Conservation (phyloP, 2,888 invertebrate genomes). For the Teleiodes luculella region DNA sequence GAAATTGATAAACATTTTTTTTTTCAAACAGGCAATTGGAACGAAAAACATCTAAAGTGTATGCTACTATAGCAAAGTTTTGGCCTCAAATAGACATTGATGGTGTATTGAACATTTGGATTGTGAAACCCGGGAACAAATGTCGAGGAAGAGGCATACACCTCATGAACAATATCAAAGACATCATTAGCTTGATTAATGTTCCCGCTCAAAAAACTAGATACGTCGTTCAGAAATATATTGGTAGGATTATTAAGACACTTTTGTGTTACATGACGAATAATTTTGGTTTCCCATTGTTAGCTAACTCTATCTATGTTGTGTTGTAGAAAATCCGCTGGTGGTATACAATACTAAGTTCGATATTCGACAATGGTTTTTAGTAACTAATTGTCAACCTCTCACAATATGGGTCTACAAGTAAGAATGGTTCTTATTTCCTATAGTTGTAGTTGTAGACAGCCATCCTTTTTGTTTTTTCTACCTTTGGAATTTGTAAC, state of each 20-base stretch:
- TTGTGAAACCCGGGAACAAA: conserved; percentile 95
- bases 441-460: no score
- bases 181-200: conserved; percentile 87
- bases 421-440: conserved; percentile 55
- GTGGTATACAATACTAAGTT: conserved; percentile 95
- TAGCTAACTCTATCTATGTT: no score
- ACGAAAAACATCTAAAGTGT: conserved; percentile 77
- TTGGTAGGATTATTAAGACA: conserved; percentile 81
- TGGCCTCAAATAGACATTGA: conserved; percentile 93
- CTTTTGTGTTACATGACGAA: not conserved
- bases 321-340: conserved; percentile 88
- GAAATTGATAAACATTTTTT: no score
- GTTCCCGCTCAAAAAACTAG: conserved; percentile 83
- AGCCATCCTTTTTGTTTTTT: no score
- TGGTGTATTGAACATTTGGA: conserved; percentile 94
- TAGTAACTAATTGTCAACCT: conserved; percentile 94
- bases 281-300: no score
- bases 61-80: conserved; percentile 82
- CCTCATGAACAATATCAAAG: conserved; percentile 90
- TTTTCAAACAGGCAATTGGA: conserved; percentile 60
- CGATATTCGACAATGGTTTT: conserved; percentile 97
- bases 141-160: conserved; percentile 94
- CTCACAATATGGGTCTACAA: conserved; percentile 95
- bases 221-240: conserved; percentile 97
- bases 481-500: not conserved